Base-by-base conservation (phyloP, 2,888 invertebrate species). In the Idaea biselata region DNA sequence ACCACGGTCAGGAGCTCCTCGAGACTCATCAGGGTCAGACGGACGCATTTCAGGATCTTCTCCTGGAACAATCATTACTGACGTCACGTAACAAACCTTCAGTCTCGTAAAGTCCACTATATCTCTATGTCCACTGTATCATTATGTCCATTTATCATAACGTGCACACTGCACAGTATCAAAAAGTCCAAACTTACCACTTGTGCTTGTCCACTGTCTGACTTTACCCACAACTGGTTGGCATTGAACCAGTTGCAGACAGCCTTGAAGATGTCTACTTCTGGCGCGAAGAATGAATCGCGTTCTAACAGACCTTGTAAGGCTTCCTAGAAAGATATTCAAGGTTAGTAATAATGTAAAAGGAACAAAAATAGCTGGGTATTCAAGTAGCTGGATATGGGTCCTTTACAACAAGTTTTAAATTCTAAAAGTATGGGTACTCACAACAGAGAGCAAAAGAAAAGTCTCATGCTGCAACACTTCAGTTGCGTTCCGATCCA, bases 201-300 rank as follows among this genome's bases (percentile, higher is more conserved):
- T 72, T 96, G 78, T 86, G 93, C 76, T 72, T 96, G 74, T 79
- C 93, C 93, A 93, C 95, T 72, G 93, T 93, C 76, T 87, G 95
- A 81, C 95, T 93, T 84, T 94, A 95, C 94, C 77, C 93, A 93
- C 67, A 94, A 94, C 65, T 94, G 93, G 91, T 98, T 98, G 32
- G 95, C 94, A 72, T 94, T 95, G 73, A 96, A 96, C 99, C 99
- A 99, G 63, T 93, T 94, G 82, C 95, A 94, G 0, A 99, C 97
- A 0, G 98, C 97, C 75, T 95, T 94, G 91, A 99, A 99, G 71
- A 99, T 99, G 76, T 98, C 97, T 55, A 97, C 97, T 89, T 99
- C 99, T 0, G 97, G 96, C 0, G 98, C 99, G 92, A 97, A 99
- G 91, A 99, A 99, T 7, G 99, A 99, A 87, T 99, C 97, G 60